Evolutionary conservation across 2,888 invertebrate genomes (phyloP).

Genomic region (Volucella inflata): DNA sequence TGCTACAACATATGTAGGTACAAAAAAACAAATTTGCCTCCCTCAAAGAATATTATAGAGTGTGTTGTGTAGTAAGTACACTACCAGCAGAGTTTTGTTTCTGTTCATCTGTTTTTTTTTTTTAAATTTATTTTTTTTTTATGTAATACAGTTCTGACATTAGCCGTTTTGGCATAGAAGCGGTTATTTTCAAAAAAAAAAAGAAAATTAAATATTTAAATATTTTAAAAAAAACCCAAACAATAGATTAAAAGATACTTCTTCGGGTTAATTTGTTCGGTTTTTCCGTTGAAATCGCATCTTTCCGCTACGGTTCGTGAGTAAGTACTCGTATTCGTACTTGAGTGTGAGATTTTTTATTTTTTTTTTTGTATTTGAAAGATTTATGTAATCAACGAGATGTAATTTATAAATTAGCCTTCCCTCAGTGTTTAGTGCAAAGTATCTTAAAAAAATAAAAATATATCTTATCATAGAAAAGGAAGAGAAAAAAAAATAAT

Average conservation of each 20-base stretch:
- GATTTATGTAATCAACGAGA: conserved; percentile 72
- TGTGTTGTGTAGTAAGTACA: conserved; percentile 10
- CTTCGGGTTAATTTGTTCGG: conserved; percentile 1
- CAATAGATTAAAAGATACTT: conserved; percentile 43
- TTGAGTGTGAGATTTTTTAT: conserved; percentile 29
- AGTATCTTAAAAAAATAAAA: neutral
- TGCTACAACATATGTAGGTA: conserved; percentile 25
- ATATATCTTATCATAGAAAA: conserved; percentile 15
- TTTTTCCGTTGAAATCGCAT: conserved; percentile 6
- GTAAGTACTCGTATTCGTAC: conserved; percentile 8
- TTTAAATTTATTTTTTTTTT: conserved; percentile 39
- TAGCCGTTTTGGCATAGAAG: conserved; percentile 44
- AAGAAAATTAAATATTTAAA: no score
- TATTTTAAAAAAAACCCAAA: conserved; percentile 24
- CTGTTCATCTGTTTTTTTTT: neutral
- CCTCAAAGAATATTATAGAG: conserved; percentile 50
- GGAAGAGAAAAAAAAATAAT: conserved; percentile 9
- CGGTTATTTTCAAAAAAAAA: conserved; percentile 63
- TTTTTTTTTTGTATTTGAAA: conserved; percentile 39
- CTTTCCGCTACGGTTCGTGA: conserved; percentile 28
- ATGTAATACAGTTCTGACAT: conserved; percentile 62
- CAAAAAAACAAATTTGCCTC: conserved; percentile 8
- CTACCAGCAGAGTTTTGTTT: conserved; percentile 29
- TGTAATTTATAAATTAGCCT: conserved; percentile 23
- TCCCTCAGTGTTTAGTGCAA: conserved; percentile 25